A percentile compares a stretch with the other conserved stretches of the same genome.
Evolutionary conservation across 2,113 vertebrate genomes (phyloP).

Genomic region (Dryoscopus gambensis): DNA sequence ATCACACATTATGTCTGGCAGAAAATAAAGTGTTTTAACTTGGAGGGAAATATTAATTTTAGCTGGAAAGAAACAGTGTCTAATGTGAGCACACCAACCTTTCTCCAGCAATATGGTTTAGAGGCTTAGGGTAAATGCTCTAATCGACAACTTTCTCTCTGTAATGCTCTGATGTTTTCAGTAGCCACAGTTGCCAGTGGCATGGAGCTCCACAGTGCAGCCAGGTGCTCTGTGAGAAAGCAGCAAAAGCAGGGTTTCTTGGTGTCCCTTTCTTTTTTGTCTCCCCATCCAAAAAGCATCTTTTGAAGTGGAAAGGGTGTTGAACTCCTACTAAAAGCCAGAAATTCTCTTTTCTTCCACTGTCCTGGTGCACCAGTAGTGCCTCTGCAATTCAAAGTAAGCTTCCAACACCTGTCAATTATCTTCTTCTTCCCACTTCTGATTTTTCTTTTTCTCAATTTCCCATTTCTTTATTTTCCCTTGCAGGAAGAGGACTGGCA

Average conservation of each 20-base stretch:
- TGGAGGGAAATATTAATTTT: constrained; percentile 23
- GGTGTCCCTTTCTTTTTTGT: not conserved
- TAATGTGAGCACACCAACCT: not conserved
- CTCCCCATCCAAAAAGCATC: not conserved
- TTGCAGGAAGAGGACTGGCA: not conserved
- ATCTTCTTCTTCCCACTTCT: not conserved
- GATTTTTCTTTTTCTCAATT: not conserved
- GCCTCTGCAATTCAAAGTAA: not conserved
- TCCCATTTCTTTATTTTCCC: not conserved
- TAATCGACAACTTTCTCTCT: not conserved
- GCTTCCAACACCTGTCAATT: not conserved
- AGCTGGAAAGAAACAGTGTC: constrained; percentile 2
- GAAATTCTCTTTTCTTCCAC: not conserved
- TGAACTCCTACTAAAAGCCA: not conserved
- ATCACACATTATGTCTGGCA: constrained; percentile 17
- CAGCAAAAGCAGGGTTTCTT: not conserved
- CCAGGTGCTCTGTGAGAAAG: not conserved
- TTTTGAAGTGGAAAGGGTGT: not conserved
- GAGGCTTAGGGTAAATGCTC: not conserved
- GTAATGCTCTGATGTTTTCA: not conserved
- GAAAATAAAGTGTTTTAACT: constrained; percentile 35
- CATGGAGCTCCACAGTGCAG: not conserved
- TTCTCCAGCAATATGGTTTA: not conserved
- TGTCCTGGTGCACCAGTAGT: not conserved
- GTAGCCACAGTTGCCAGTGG: not conserved